Evolutionary conservation across 2,888 invertebrate genomes (phyloP).

Genomic region (Polyommatus icarus): DNA sequence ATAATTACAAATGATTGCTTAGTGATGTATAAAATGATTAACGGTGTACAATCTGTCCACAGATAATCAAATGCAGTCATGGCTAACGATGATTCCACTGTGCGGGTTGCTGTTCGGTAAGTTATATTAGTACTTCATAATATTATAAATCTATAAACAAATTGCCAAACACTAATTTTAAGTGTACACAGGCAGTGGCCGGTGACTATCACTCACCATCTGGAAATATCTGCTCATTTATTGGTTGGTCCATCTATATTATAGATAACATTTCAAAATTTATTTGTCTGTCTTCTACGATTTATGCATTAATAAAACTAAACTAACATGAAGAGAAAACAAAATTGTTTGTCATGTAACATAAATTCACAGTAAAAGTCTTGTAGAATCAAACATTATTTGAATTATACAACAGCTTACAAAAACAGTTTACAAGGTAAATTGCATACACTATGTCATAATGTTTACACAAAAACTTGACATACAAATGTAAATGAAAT

Average conservation of each 20-base stretch:
- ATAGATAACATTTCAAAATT: too few species aligned
- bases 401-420: background rate
- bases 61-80: slow-evolving; percentile 68
- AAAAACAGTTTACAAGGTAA: background rate
- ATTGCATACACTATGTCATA: slow-evolving; percentile 18
- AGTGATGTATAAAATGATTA: background rate
- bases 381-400: background rate
- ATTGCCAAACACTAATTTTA: background rate
- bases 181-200: too few species aligned
- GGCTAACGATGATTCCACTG: slow-evolving; percentile 84
- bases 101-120: slow-evolving; percentile 85
- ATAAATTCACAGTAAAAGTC: too few species aligned
- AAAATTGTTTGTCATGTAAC: too few species aligned
- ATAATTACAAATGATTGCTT: background rate
- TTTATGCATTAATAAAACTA: too few species aligned
- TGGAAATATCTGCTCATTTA: too few species aligned
- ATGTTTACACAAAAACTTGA: slow-evolving; percentile 28
- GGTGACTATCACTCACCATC: too few species aligned
- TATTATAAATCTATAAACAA: background rate
- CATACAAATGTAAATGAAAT: slow-evolving; percentile 22
- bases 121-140: slow-evolving; percentile 30
- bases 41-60: slow-evolving; percentile 31
- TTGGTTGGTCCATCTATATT: too few species aligned
- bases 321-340: background rate
- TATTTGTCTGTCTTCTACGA: too few species aligned